A percentile compares a stretch with the other conserved stretches of the same genome.
These are phyloP conservation scores for Ahaetulla prasina DNA, from an alignment of 2,113 vertebrate species.

Conservation along the genomic window DNA sequence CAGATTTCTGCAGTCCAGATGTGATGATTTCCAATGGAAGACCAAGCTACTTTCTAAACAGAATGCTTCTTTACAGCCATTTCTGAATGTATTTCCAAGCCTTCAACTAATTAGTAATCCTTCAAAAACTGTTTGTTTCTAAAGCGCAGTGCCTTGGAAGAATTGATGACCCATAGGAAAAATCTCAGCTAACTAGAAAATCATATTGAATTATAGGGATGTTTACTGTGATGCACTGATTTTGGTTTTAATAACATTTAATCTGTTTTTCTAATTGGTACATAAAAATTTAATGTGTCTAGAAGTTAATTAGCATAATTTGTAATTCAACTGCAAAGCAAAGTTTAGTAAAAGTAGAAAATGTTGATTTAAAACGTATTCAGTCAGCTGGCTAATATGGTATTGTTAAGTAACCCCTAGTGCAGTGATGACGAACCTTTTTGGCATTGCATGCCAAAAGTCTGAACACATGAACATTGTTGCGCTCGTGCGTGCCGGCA, in stretches of 20 bases:
- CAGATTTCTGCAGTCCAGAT: background rate
- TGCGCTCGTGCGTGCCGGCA: too few relatives aligned
- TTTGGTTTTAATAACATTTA: background rate
- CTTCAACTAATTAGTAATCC: background rate
- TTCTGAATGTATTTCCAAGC: background rate
- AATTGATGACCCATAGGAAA: background rate
- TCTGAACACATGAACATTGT: too few relatives aligned
- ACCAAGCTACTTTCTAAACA: background rate
- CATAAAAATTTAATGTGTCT: background rate
- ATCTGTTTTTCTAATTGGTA: background rate
- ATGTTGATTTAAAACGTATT: background rate
- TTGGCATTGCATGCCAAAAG: too few relatives aligned
- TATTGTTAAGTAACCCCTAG: background rate
- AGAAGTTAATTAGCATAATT: background rate
- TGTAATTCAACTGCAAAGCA: background rate
- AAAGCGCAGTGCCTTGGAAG: background rate
- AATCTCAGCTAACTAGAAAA: background rate
- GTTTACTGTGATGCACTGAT: background rate
- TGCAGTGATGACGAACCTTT: background rate
- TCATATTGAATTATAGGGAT: background rate
- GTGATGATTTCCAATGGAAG: background rate
- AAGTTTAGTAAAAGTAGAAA: background rate
- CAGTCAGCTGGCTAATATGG: background rate
- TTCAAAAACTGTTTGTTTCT: background rate
- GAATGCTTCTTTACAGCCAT: background rate